Percentiles rank a stretch among this genome's conserved stretches.
Evolutionary conservation across 2,113 vertebrate species (phyloP).

Genomic region (Garra rufa): DNA sequence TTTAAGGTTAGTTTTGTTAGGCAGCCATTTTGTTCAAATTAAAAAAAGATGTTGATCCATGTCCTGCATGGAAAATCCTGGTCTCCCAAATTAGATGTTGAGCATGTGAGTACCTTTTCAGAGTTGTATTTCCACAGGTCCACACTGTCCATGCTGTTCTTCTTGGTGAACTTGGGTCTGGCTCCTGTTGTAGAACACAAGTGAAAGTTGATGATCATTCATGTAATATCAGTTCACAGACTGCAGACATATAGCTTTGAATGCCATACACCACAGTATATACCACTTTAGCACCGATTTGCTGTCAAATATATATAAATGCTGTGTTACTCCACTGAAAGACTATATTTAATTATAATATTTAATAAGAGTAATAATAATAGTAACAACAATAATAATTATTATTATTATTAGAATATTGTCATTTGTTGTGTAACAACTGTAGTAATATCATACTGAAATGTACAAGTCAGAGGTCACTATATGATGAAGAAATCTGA

Average conservation of each 20-base stretch:
- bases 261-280: neutral
- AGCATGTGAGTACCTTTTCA: slow-evolving; percentile 81
- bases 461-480: too few relatives aligned
- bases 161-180: slow-evolving; percentile 88
- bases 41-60: neutral
- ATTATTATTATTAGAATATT: too few relatives aligned
- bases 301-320: neutral
- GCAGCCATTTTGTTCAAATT: neutral
- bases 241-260: neutral
- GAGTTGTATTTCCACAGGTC: slow-evolving; percentile 86
- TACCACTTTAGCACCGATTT: neutral
- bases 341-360: too few relatives aligned
- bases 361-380: too few relatives aligned
- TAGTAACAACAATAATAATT: too few relatives aligned
- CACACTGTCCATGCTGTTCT: slow-evolving; percentile 87
- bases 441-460: too few relatives aligned
- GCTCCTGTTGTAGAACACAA: slow-evolving; percentile 79
- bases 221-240: neutral
- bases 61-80: neutral
- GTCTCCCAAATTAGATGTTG: neutral
- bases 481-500: too few relatives aligned
- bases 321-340: too few relatives aligned
- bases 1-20: neutral
- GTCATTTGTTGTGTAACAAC: too few relatives aligned
- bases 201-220: neutral